Evolutionary conservation across 2,797 vertebrate species (phyloP), one percentile per base, ranked within the genome.

Genomic region (Gymnocypris eckloni): DNA sequence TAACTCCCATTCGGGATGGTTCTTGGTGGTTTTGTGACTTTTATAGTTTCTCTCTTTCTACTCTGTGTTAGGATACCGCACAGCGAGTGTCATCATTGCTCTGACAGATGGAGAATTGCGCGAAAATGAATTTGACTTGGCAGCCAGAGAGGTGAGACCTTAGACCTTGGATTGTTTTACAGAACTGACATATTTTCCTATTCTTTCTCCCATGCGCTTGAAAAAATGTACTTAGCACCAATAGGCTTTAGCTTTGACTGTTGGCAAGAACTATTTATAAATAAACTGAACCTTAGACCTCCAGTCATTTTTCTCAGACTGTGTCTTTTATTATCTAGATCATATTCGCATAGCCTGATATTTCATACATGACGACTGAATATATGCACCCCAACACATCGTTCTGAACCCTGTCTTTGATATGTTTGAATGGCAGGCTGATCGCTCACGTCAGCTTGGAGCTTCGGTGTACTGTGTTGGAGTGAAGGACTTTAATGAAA

Each of bases 401-500:
- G 6, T 76, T 10, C 16, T 61, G 52, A 85, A 11, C 15, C n/a
- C 12, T 83, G 16, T 86, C 48, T 69, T 25, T 50, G 41, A 18
- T 50, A 1, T 86, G 45, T 16, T 82, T 73, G 83, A 41, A 18
- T 67, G 52, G 48, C 92, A 99, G 98, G 98, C 98, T 0, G 95
- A 96, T 89, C 95, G 98, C 82, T 98, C 98, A 0, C 95, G 98
- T 0, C 97, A 98, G 87, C 89, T 99, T 41, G 98, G 98, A 18
- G 98, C 98, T 6, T 97, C 97, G 0, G 97, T 99, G 0, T 99
- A 99, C 87, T 99, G 98, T 61, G 98, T 99, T 0, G 98, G 98
- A 2, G 98, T 99, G 37, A 99, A 99, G 82, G 98, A 99, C 93
- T 99, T 99, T 92, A 98, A 99, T 73, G 98, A 99, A 94, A 99